Evolutionary conservation across 2,797 vertebrate species (phyloP), one percentile per base, ranked within the genome.

Genomic region (Atherinosoma microstoma): DNA sequence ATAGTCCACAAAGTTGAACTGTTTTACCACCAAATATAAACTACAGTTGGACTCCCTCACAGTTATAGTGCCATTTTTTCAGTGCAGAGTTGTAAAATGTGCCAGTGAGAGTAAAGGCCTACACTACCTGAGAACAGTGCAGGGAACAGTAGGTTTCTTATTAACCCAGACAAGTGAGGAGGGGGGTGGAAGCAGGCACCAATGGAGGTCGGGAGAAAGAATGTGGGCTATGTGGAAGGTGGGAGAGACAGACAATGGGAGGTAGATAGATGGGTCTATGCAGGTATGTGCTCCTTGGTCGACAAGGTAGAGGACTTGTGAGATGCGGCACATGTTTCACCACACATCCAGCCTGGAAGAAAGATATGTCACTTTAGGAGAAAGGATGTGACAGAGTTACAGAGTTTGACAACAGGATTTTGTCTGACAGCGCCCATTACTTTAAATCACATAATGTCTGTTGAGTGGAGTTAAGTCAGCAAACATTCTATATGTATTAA

Each of bases 151-250:
- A 40, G 83, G 66, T 66, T 89, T 91, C 80, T 93, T 90, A 92
- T 92, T 84, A 93, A 84, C 78, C 58, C 70, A 85, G 87, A 84
- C 79, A 27, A 72, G 64, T 73, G 10, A 40, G 18, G 54, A 58
- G 58, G 67, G 71, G 69, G 63, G 75, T 38, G 36, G 76, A 71
- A 56, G 75, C 79, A 85, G 82, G 78, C 79, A 84, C 92, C 89
- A 90, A 91, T 89, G 87, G 85, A 90, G 91, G 89, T 93, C 89
- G 87, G 69, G 60, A 85, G 73, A 90, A 94, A 81, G 94, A 94
- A 94, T 94, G 89, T 54, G 68, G 87, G 86, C 82, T 89, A 95
- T 93, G 93, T 76, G 61, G 75, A 70, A 70, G 68, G 79, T 67
- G 69, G 71, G 64, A 65, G 80, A 78, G 82, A 78, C 45, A 68